Conservation (phyloP, 1,140 invertebrate genomes). For the Drosophila nigrodunni region DNA sequence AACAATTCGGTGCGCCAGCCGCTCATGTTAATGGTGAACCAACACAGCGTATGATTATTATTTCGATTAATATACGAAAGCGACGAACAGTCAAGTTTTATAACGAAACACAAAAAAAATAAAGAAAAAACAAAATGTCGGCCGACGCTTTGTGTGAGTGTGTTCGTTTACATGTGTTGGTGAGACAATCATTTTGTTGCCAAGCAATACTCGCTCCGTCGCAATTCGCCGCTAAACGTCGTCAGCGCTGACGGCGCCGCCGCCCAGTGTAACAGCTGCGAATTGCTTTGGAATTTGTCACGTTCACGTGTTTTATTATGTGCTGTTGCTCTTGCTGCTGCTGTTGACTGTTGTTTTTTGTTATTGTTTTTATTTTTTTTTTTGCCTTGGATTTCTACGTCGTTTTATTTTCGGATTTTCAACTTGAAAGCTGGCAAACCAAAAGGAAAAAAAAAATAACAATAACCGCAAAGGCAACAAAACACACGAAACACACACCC, state of each 20-base stretch:
- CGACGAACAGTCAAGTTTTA: slow-evolving; percentile 45
- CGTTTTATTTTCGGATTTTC: slow-evolving; percentile 42
- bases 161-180: slow-evolving; percentile 15
- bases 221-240: slow-evolving; percentile 42
- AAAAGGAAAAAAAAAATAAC: slow-evolving; percentile 4
- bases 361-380: slow-evolving; percentile 34
- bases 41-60: slow-evolving; percentile 77
- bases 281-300: slow-evolving; percentile 77
- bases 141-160: slow-evolving; percentile 34
- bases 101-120: slow-evolving; percentile 15
- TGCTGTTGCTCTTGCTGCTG: slow-evolving; percentile 43
- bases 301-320: slow-evolving; percentile 81
- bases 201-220: slow-evolving; percentile 51
- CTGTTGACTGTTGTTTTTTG: slow-evolving; percentile 35
- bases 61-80: slow-evolving; percentile 66
- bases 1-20: slow-evolving; percentile 12
- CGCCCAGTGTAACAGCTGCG: slow-evolving; percentile 63
- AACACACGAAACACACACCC: slow-evolving; percentile 39
- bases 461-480: slow-evolving; percentile 31
- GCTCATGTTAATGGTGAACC: slow-evolving; percentile 42
- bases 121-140: slow-evolving; percentile 67
- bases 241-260: slow-evolving; percentile 39
- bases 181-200: slow-evolving; percentile 68
- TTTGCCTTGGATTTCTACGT: slow-evolving; percentile 60
- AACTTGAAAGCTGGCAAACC: slow-evolving; percentile 37